Conservation (phyloP, 2,888 invertebrate species). For the Apamea anceps region DNA sequence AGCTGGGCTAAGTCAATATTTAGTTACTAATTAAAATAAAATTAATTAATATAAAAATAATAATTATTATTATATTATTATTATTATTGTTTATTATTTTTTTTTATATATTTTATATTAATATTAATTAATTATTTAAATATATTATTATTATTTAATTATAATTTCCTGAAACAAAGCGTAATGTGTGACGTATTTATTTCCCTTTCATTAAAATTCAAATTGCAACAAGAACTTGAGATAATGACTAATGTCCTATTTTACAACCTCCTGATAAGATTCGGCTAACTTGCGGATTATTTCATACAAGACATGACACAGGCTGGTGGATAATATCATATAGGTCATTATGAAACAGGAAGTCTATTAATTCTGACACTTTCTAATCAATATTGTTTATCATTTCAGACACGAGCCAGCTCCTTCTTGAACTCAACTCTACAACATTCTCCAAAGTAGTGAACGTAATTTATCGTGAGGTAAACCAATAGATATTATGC, state of each 20-base stretch:
- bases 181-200: neutral
- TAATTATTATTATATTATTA: too few species aligned
- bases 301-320: neutral
- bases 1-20: too few species aligned
- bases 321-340: neutral
- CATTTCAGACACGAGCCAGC: constrained; percentile 47
- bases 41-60: too few species aligned
- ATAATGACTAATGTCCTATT: neutral
- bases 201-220: neutral
- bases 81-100: too few species aligned
- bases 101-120: too few species aligned
- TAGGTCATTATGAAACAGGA: neutral
- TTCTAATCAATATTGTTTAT: neutral
- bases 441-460: constrained; percentile 87
- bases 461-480: constrained; percentile 88
- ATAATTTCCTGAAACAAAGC: neutral
- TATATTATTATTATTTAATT: too few species aligned
- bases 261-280: neutral
- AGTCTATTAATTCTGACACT: neutral
- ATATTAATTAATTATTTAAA: too few species aligned
- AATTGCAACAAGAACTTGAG: neutral
- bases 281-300: neutral
- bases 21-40: too few species aligned
- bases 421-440: constrained; percentile 65
- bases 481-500: constrained; percentile 87